These are phyloP conservation scores for Pipra filicauda DNA, from an alignment of 2,113 vertebrate genomes.

Conservation along the genomic window DNA sequence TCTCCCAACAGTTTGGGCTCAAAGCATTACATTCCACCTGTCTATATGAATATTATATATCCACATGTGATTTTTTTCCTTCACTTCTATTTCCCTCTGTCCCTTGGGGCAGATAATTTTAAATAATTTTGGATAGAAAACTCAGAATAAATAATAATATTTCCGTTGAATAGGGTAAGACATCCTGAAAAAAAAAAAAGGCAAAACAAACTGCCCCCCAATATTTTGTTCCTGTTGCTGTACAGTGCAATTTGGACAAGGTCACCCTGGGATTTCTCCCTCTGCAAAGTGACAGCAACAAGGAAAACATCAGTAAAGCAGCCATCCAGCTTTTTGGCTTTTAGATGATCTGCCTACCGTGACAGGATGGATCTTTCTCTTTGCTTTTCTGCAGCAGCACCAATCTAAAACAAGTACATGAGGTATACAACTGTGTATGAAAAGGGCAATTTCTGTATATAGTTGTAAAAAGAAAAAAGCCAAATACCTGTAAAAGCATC, in stretches of 20 bases:
- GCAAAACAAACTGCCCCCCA: rapidly evolving
- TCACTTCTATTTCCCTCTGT: neutral
- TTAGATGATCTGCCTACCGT: neutral
- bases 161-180: neutral
- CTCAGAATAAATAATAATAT: neutral
- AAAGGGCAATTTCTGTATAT: neutral
- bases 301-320: neutral
- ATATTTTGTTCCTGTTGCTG: neutral
- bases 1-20: neutral
- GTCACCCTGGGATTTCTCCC: neutral
- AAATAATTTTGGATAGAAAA: neutral
- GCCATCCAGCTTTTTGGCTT: neutral
- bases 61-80: neutral
- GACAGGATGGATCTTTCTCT: neutral
- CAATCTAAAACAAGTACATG: neutral
- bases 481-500: neutral
- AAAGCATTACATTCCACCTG: neutral
- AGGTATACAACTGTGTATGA: neutral
- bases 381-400: neutral
- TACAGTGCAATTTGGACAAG: neutral
- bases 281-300: neutral
- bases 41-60: neutral
- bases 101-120: neutral
- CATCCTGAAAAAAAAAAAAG: neutral
- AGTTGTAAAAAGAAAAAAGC: neutral